Conservation (phyloP, 1,140 invertebrate genomes). For the Euura saliciscinereae region DNA sequence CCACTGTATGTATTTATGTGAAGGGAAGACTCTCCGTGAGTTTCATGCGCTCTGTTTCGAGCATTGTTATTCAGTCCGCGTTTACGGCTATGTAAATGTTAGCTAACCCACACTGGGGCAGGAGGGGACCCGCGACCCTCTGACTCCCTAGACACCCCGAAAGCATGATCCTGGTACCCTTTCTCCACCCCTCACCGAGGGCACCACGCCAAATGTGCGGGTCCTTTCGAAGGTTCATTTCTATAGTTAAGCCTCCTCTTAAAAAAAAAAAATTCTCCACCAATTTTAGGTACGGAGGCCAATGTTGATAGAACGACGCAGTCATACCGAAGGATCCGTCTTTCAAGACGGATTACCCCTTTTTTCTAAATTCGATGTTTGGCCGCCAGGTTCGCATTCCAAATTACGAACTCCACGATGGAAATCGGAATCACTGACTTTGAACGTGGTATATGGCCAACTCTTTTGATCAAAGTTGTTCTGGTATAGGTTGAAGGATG, state of each 20-base stretch:
- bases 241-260: not conserved
- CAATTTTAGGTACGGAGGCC: too few species aligned
- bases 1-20: too few species aligned
- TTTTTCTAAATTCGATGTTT: too few species aligned
- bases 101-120: slow-evolving; percentile 36
- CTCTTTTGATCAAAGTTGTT: slow-evolving; percentile 11
- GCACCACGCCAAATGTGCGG: not conserved
- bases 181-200: slow-evolving; percentile 1
- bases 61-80: slow-evolving; percentile 47
- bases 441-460: too few species aligned
- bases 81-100: slow-evolving; percentile 46
- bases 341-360: too few species aligned
- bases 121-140: slow-evolving; percentile 13
- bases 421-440: too few species aligned
- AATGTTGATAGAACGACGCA: too few species aligned
- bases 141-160: slow-evolving; percentile 12
- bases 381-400: too few species aligned
- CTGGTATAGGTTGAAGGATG: slow-evolving; percentile 14
- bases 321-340: too few species aligned
- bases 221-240: slow-evolving; percentile 9
- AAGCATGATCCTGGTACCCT: slow-evolving; percentile 5
- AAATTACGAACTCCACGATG: too few species aligned
- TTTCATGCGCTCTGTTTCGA: slow-evolving; percentile 13
- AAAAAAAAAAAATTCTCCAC: too few species aligned
- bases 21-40: too few species aligned